A percentile compares a stretch with the other conserved stretches of the same genome.
Conservation (phyloP, 1,140 invertebrate species). For the Drosophila nasuta region DNA sequence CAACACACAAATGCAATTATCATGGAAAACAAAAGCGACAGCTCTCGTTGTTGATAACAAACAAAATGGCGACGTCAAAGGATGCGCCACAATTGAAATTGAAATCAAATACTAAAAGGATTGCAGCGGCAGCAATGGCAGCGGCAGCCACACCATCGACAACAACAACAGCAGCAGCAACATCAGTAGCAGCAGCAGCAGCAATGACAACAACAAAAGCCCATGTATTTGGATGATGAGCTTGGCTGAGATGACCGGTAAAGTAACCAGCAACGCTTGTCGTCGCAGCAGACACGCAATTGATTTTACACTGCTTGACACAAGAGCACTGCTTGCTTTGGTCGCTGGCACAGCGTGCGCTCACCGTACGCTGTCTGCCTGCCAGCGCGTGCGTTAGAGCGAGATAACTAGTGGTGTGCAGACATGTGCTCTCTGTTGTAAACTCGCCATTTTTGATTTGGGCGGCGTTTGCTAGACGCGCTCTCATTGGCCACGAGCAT, state of each 20-base stretch:
- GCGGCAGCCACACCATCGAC: constrained; percentile 14
- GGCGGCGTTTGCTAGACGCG: constrained; percentile 70
- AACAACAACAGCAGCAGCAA: constrained; percentile 20
- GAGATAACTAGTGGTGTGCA: constrained; percentile 32
- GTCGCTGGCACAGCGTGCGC: neutral
- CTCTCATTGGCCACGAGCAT: constrained; percentile 75
- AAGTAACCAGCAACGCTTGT: constrained; percentile 33
- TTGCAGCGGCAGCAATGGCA: constrained; percentile 57
- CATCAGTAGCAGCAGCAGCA: constrained; percentile 25
- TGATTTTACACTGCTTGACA: constrained; percentile 56
- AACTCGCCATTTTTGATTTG: constrained; percentile 83
- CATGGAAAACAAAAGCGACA: constrained; percentile 80
- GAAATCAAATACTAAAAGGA: constrained; percentile 80
- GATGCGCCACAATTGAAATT: constrained; percentile 81
- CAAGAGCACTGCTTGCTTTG: constrained; percentile 8
- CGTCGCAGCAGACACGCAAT: constrained; percentile 22
- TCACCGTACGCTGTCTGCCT: neutral
- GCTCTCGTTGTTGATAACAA: constrained; percentile 71
- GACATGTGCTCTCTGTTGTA: constrained; percentile 57
- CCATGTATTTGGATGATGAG: constrained; percentile 56
- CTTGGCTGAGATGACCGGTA: constrained; percentile 49
- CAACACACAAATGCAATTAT: constrained; percentile 77
- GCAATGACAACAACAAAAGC: constrained; percentile 26
- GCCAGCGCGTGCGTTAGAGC: constrained; percentile 37
- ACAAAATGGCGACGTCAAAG: constrained; percentile 72